Percentiles rank a stretch among this genome's conserved stretches.
Evolutionary conservation across 2,113 vertebrate genomes (phyloP).

Genomic region (Lutjanus erythropterus): DNA sequence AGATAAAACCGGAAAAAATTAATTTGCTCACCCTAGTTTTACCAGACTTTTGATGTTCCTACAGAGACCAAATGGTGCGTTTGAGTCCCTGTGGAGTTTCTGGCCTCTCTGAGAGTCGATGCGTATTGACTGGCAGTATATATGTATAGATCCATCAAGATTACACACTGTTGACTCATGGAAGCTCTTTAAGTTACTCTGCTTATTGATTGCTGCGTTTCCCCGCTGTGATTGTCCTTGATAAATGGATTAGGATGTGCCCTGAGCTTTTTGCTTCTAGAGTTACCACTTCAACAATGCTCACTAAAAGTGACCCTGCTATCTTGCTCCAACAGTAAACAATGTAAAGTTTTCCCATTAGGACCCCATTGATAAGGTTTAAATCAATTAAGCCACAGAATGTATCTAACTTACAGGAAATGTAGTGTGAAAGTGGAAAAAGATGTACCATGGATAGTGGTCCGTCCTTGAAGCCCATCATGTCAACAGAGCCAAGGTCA

Average conservation of each 20-base stretch:
- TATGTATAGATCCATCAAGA: conserved; percentile 62
- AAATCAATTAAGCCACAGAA: conserved; percentile 63
- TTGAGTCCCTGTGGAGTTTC: conserved; percentile 16
- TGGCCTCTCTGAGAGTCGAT: conserved; percentile 36
- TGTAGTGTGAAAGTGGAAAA: conserved; percentile 27
- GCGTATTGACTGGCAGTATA: conserved; percentile 47
- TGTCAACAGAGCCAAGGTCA: conserved; percentile 66
- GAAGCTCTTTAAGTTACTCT: conserved; percentile 60
- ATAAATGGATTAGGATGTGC: conserved; percentile 67
- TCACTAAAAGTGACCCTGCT: conserved; percentile 42
- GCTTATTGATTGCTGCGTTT: conserved; percentile 66
- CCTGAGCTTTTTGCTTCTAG: conserved; percentile 44
- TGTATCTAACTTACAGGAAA: conserved; percentile 50
- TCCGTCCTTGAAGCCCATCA: conserved; percentile 50
- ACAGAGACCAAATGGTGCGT: background rate
- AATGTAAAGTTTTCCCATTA: conserved; percentile 51
- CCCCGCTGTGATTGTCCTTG: conserved; percentile 42
- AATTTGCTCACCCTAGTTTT: background rate
- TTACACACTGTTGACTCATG: conserved; percentile 55
- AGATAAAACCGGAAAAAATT: background rate
- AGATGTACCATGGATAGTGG: conserved; percentile 9
- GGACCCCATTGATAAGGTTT: conserved; percentile 41
- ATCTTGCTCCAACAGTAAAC: conserved; percentile 39
- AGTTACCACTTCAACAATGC: conserved; percentile 45
- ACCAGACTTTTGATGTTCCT: background rate